Percentiles rank a stretch among this genome's conserved stretches.
These are phyloP conservation scores for Neogobius melanostomus DNA, from an alignment of 2,113 vertebrate species.

Conservation along the genomic window DNA sequence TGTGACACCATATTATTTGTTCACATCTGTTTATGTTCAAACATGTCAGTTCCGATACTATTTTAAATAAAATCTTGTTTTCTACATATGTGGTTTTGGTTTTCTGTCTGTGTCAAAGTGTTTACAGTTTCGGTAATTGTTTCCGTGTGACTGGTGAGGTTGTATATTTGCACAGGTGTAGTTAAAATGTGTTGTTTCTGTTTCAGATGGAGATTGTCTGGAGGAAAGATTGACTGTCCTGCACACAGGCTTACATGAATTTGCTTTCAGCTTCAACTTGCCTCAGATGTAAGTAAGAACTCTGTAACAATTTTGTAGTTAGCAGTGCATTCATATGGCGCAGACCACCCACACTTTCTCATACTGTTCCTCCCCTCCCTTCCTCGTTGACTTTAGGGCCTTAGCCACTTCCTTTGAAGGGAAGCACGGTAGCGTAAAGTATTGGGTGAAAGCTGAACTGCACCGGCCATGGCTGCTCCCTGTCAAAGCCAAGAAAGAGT, in stretches of 20 bases:
- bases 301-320: neutral
- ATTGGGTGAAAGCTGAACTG: constrained; percentile 98
- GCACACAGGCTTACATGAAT: constrained; percentile 93
- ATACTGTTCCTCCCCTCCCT: neutral
- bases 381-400: constrained; percentile 80
- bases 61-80: neutral
- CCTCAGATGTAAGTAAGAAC: constrained; percentile 92
- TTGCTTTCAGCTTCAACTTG: constrained; percentile 97
- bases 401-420: constrained; percentile 99
- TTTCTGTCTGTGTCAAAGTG: neutral
- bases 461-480: constrained; percentile 96
- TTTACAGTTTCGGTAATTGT: neutral
- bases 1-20: neutral
- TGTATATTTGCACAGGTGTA: neutral
- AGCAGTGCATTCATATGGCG: neutral
- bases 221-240: constrained; percentile 91
- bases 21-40: no score
- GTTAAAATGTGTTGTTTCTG: constrained; percentile 24
- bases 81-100: neutral
- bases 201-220: constrained; percentile 89
- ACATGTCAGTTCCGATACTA: neutral
- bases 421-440: constrained; percentile 96
- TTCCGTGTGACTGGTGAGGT: neutral
- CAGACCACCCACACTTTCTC: constrained; percentile 24
- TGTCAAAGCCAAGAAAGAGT: constrained; percentile 98